Percentiles rank a stretch among this genome's conserved stretches.
Evolutionary conservation across 2,888 invertebrate genomes (phyloP).

Genomic region (Parnassius smintheus): DNA sequence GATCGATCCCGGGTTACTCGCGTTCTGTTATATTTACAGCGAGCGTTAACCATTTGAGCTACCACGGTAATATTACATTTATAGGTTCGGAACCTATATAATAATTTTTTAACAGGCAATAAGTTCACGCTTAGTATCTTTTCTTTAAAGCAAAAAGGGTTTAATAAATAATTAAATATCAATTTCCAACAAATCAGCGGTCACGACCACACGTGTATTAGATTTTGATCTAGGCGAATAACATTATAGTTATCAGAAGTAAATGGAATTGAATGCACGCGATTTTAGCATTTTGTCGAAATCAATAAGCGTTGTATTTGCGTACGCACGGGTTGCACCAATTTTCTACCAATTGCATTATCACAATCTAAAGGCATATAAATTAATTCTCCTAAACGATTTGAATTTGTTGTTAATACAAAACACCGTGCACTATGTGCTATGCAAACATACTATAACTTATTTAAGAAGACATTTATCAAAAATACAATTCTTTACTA

Average conservation of each 20-base stretch:
- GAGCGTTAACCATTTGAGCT: too few relatives aligned
- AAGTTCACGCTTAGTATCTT: too few relatives aligned
- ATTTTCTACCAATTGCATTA: slow-evolving; percentile 12
- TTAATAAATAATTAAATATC: slow-evolving; percentile 44
- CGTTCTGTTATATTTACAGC: too few relatives aligned
- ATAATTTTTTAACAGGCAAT: too few relatives aligned
- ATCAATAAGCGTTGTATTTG: slow-evolving; percentile 4
- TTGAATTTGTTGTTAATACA: not conserved
- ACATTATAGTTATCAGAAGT: slow-evolving; percentile 35
- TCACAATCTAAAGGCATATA: slow-evolving; percentile 3
- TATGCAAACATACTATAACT: too few relatives aligned
- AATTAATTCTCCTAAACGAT: not conserved
- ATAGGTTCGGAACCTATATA: too few relatives aligned
- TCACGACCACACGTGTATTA: slow-evolving; percentile 57
- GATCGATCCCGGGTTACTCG: too few relatives aligned
- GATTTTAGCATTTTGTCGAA: slow-evolving; percentile 2
- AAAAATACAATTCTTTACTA: too few relatives aligned
- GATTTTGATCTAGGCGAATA: slow-evolving; percentile 45
- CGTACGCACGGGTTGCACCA: not conserved
- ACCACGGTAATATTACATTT: too few relatives aligned
- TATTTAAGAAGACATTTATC: too few relatives aligned
- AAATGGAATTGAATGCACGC: slow-evolving; percentile 30
- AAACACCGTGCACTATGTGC: not conserved
- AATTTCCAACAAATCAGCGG: slow-evolving; percentile 59
- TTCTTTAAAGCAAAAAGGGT: too few relatives aligned